Base-by-base conservation (phyloP, 2,797 vertebrate species). In the Catamblyrhynchus diadema region DNA sequence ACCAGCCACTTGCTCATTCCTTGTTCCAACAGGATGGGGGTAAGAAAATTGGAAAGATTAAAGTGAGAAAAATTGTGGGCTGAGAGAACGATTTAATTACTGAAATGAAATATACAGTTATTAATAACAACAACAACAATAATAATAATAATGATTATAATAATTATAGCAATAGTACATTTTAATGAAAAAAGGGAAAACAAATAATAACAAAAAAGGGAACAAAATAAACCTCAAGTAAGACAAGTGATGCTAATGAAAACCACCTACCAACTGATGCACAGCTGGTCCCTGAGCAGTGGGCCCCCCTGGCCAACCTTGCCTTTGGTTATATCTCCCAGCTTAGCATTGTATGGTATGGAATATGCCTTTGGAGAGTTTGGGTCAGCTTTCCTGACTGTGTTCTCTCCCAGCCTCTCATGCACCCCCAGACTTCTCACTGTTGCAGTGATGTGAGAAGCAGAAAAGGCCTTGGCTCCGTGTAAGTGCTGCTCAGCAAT, bases 81-180 rank as follows among this genome's bases (percentile, higher is more conserved):
- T 54, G 35, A 48, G 28, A 33, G 8, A 71, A 53, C 0, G 0
- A 4, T 23, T 71, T 39, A 33, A 39, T 39, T 42, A 37, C 7
- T 60, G 8, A 70, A 59, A 41, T 41, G 4, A 33, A n/a, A 65
- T 0, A 22, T 13, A 8, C 20, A 13, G 11, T 39, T n/a, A 47
- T 27, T 13, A 19, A 18, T 8, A n/a, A 9, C 1, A 71, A 16
- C 0, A n/a, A 9, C 1, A 71, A 16, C 0, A 47, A 27, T 5
- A 86, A 41, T 2, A 59, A 19, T 2, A 14, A 47, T 4, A 16
- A 33, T 10, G 0, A 15, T 7, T 2, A 23, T 30, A 14, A 33
- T 16, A 23, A 25, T 39, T 1, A 25, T 12, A 18, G 32, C 2
- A n/a, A 41, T 6, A 28, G 8, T 42, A 14, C 9, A 25, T 45